These are phyloP conservation scores for Euura saliciscinereae DNA, from an alignment of 1,140 invertebrate genomes.

Conservation along the genomic window DNA sequence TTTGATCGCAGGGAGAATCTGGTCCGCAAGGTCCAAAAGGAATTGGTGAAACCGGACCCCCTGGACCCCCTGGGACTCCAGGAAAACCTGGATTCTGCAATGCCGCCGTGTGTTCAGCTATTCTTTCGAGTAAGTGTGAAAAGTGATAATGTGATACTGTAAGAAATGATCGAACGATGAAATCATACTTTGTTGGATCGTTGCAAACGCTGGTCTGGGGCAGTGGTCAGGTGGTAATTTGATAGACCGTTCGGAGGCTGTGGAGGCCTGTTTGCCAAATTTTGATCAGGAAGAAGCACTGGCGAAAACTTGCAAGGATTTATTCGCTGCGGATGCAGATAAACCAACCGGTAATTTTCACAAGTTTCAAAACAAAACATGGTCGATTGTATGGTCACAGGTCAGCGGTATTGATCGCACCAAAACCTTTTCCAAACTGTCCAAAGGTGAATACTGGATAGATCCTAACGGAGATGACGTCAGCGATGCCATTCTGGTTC, in stretches of 20 bases:
- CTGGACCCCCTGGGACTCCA: constrained; percentile 76
- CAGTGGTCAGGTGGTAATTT: constrained; percentile 71
- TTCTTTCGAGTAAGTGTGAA: constrained; percentile 63
- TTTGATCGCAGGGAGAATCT: no score
- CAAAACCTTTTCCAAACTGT: no score
- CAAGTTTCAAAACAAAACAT: constrained; percentile 3
- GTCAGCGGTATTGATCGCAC: background rate
- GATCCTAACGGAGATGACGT: constrained; percentile 85
- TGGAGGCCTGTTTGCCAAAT: constrained; percentile 74
- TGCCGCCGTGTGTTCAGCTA: constrained; percentile 66
- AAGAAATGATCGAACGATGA: no score
- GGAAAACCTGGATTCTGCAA: constrained; percentile 63
- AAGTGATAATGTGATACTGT: constrained; percentile 6
- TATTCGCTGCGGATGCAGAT: constrained; percentile 76
- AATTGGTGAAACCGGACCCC: constrained; percentile 71
- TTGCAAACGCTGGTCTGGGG: constrained; percentile 12
- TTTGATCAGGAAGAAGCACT: constrained; percentile 79
- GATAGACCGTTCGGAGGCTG: constrained; percentile 72
- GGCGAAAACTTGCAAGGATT: constrained; percentile 82
- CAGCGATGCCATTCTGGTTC: constrained; percentile 81
- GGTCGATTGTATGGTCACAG: background rate
- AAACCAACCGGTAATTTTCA: constrained; percentile 68
- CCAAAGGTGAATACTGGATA: constrained; percentile 83
- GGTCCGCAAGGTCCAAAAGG: constrained; percentile 57
- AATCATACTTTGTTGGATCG: no score